Conservation (phyloP, 2,888 invertebrate species). For the Dicycla oo region DNA sequence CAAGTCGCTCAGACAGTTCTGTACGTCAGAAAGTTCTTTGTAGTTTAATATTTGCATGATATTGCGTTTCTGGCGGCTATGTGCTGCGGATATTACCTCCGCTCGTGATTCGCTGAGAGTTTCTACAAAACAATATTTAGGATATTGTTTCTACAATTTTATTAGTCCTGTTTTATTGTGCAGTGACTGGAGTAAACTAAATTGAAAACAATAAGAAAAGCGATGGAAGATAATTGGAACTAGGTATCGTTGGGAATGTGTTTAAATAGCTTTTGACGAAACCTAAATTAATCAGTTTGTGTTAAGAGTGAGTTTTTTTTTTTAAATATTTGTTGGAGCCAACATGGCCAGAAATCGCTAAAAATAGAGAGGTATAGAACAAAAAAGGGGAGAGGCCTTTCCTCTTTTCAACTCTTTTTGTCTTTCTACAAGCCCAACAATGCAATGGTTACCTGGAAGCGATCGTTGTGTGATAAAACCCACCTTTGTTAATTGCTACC, state of each 20-base stretch:
- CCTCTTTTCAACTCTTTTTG: too few relatives aligned
- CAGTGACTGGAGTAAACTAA: not conserved
- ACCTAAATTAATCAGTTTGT: not conserved
- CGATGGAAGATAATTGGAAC: not conserved
- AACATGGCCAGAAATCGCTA: not conserved
- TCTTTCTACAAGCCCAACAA: not conserved
- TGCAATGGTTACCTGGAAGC: not conserved
- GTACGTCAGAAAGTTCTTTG: constrained; percentile 37
- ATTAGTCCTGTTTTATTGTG: constrained; percentile 4
- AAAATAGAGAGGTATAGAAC: not conserved
- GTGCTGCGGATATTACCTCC: constrained; percentile 53
- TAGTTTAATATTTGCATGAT: constrained; percentile 69
- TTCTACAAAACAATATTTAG: constrained; percentile 39
- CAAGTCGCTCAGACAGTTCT: constrained; percentile 27
- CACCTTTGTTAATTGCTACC: constrained; percentile 1
- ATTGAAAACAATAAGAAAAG: not conserved
- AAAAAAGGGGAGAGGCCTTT: not conserved
- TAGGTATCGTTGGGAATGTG: not conserved
- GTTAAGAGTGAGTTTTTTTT: not conserved
- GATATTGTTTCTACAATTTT: constrained; percentile 37
- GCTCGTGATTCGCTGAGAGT: constrained; percentile 47
- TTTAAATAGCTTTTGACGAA: not conserved
- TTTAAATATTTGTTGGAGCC: not conserved
- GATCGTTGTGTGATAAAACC: not conserved
- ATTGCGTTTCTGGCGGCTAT: constrained; percentile 61